phyloP scores from a whole-genome alignment of 1,140 invertebrate species.

The Drosophila micromelanica region DNA sequence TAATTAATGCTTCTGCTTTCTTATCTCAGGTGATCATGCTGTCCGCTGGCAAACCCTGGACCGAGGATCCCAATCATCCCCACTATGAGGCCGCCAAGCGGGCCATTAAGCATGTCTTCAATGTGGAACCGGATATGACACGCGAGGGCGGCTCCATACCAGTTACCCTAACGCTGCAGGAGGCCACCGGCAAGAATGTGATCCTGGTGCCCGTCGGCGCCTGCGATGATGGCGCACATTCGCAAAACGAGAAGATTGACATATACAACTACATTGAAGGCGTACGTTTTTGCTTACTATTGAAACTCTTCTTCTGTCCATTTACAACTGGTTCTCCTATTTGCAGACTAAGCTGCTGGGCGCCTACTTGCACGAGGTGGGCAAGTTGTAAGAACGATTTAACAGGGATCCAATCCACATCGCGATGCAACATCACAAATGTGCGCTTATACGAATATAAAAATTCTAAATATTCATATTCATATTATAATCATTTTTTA shows the following conservation, averaged over 20 bases:
- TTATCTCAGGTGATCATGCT: slow-evolving; percentile 87
- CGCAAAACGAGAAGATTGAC: slow-evolving; percentile 99
- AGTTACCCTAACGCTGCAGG: slow-evolving; percentile 95
- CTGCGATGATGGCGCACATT: slow-evolving; percentile 98
- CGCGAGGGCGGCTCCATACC: slow-evolving; percentile 98
- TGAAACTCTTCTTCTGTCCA: background rate
- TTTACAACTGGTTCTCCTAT: slow-evolving; percentile 84
- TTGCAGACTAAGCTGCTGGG: slow-evolving; percentile 93
- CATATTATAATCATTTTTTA: background rate
- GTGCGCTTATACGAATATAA: slow-evolving; percentile 29
- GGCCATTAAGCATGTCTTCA: slow-evolving; percentile 95
- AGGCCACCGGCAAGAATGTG: slow-evolving; percentile 96
- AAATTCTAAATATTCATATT: slow-evolving; percentile 9
- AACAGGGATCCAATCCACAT: slow-evolving; percentile 14
- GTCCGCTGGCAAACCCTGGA: slow-evolving; percentile 92
- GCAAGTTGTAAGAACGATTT: slow-evolving; percentile 57
- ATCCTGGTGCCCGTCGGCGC: slow-evolving; percentile 95
- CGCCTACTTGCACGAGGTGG: slow-evolving; percentile 93
- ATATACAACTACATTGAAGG: slow-evolving; percentile 96
- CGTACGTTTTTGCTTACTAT: slow-evolving; percentile 86
- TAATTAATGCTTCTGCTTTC: background rate
- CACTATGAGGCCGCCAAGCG: slow-evolving; percentile 95
- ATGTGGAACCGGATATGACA: slow-evolving; percentile 96
- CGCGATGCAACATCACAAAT: slow-evolving; percentile 62
- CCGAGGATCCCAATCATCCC: slow-evolving; percentile 95